phyloP scores from a whole-genome alignment of 2,113 vertebrate genomes.

The Semicossyphus pulcher region DNA sequence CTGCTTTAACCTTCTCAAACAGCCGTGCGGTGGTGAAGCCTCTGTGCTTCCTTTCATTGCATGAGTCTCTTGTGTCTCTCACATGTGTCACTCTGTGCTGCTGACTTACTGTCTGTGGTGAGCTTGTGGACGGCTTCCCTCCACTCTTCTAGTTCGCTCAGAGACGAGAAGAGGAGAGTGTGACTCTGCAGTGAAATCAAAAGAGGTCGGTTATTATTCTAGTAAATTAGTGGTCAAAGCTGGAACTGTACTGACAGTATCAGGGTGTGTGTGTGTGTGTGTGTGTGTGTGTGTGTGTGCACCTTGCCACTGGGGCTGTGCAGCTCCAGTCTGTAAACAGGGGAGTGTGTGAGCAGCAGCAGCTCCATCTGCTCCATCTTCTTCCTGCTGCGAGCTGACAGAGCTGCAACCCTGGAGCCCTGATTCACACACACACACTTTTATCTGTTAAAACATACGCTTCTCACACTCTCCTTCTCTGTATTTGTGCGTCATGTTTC shows the following conservation, averaged over 20 bases:
- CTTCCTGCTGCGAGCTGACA: conserved; percentile 65
- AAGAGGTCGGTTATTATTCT: not conserved
- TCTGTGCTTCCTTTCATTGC: too few relatives aligned
- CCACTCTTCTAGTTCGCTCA: conserved; percentile 82
- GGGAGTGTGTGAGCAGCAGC: conserved; percentile 73
- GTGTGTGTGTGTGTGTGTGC: not conserved
- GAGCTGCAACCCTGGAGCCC: conserved; percentile 39
- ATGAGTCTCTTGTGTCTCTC: not conserved
- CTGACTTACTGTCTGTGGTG: conserved; percentile 77
- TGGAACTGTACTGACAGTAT: not conserved
- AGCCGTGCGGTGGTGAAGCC: too few relatives aligned
- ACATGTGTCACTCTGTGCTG: not conserved
- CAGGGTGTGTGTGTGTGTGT: not conserved
- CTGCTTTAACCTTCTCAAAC: too few relatives aligned
- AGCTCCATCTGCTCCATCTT: conserved; percentile 83
- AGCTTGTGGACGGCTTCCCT: conserved; percentile 76
- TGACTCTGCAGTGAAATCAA: conserved; percentile 71
- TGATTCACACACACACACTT: conserved; percentile 58
- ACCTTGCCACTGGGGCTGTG: conserved; percentile 82
- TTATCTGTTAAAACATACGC: not conserved
- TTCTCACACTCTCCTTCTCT: not conserved
- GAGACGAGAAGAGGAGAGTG: conserved; percentile 72
- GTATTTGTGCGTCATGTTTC: not conserved
- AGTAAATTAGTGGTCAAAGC: not conserved
- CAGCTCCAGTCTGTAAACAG: conserved; percentile 76